Conservation (phyloP, 2,113 vertebrate genomes). For the Hyaena hyaena region DNA sequence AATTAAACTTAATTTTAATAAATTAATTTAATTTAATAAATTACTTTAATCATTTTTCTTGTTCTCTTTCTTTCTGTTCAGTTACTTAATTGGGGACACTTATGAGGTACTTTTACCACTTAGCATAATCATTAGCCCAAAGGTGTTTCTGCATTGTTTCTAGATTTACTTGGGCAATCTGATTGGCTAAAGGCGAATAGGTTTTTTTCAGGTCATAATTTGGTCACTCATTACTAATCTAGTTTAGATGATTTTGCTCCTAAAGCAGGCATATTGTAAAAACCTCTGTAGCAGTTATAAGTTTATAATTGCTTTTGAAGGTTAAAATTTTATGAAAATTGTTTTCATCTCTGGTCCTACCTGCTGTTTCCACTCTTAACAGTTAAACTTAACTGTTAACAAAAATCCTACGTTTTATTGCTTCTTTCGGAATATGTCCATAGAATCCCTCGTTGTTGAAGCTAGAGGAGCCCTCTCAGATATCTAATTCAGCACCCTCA, state of each 20-base stretch:
- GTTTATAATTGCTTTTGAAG: background rate
- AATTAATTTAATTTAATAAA: too few relatives aligned
- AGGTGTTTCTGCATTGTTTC: background rate
- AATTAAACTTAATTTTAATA: conserved; percentile 5
- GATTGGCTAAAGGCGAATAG: background rate
- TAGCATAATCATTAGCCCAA: background rate
- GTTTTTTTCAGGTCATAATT: background rate
- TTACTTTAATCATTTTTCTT: conserved; percentile 13
- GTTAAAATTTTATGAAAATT: conserved; percentile 18
- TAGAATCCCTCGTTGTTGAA: background rate
- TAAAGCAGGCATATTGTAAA: background rate
- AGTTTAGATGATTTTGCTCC: background rate
- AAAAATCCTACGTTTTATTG: background rate
- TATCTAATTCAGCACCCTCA: conserved; percentile 43
- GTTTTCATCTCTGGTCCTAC: background rate
- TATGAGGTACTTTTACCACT: background rate
- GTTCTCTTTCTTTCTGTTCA: conserved; percentile 44
- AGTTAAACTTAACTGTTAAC: background rate
- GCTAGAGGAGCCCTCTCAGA: background rate
- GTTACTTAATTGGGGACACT: background rate
- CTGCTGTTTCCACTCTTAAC: background rate
- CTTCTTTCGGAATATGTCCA: background rate
- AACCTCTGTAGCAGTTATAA: background rate
- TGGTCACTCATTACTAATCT: background rate
- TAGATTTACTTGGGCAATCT: background rate